Base-by-base conservation (phyloP, 30 jellyfish, hydroid and myxozoan genomes). In the Pelagia noctiluca region DNA sequence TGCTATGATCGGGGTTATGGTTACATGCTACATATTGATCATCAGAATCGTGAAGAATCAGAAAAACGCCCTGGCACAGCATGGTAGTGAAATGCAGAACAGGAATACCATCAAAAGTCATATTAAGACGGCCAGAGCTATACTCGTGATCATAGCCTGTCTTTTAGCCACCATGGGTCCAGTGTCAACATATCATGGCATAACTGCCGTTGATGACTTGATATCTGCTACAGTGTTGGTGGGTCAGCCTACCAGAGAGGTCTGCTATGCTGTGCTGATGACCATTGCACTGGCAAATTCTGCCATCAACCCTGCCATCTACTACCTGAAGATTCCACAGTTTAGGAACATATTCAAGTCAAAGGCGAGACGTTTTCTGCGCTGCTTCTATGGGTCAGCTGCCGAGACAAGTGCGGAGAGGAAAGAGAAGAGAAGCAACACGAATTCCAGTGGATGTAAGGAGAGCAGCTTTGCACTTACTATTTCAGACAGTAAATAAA, bases 291-390 rank as follows among this genome's bases (percentile, higher is more conserved):
- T 84, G 78, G 71, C 79, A 28, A 90, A 90, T 50, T 90, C 97
- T n/a, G 71, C 83, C 16, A 69, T 85, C 29, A 90, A 90, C 52
- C 97, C 97, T 8, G 50, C 78, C 31, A 90, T 90, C 12, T 90
- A 90, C 50, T 90, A 75, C 54, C 50, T 50, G 83, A 82, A 87
- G 38, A 90, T 71, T 19, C 95, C 95, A 22, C 94, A 90, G 32
- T 73, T 90, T 71, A 68, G 87, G 37, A 25, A 71, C 35, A 82
- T 74, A 22, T 50, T 89, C 34, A 48, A 82, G 76, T 80, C 68
- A 52, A 3, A 78, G 57, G 57, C 57, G 16, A 42, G 16, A 16
- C 57, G 57, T 5, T n/a, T n/a, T n/a, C n/a, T n/a, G n/a, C n/a
- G n/a, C n/a, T n/a, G n/a, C n/a, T n/a, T n/a, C n/a, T n/a, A n/a